phyloP scores from a whole-genome alignment of 2,797 vertebrate species.

The Ctenopoma multispine region DNA sequence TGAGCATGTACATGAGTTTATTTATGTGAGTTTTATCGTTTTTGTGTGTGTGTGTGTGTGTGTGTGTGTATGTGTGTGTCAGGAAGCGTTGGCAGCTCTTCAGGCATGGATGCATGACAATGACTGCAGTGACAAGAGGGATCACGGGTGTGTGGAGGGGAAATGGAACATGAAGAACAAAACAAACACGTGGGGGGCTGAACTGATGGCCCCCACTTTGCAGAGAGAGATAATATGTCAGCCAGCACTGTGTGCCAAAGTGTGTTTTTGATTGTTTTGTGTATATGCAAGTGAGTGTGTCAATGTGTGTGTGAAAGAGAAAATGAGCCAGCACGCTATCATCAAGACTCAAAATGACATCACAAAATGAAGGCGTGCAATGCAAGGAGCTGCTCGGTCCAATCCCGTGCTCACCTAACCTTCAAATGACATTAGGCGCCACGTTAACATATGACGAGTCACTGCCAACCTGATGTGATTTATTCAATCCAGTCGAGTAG shows the following conservation, averaged over 20 bases:
- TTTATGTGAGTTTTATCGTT: constrained; percentile 54
- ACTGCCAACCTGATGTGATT: constrained; percentile 75
- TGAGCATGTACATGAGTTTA: constrained; percentile 44
- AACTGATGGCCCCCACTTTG: constrained; percentile 49
- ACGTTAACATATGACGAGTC: constrained; percentile 66
- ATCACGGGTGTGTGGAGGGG: constrained; percentile 50
- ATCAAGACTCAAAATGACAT: constrained; percentile 61
- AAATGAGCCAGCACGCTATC: constrained; percentile 21
- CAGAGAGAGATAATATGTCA: constrained; percentile 70
- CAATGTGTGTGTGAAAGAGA: constrained; percentile 19
- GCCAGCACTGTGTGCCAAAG: constrained; percentile 49
- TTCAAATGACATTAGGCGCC: constrained; percentile 82
- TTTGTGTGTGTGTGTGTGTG: neutral
- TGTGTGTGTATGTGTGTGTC: constrained; percentile 31
- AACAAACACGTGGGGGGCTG: constrained; percentile 62
- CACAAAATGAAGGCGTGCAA: constrained; percentile 47
- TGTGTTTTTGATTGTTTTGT: constrained; percentile 46
- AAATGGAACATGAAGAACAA: constrained; percentile 81
- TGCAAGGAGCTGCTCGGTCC: constrained; percentile 27
- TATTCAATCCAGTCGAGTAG: constrained; percentile 74
- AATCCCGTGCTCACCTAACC: constrained; percentile 74
- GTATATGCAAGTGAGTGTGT: constrained; percentile 19
- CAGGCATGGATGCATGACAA: constrained; percentile 68
- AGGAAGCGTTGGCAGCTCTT: constrained; percentile 57
- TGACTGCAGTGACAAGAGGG: constrained; percentile 66